These are phyloP conservation scores for Coboldia fuscipes DNA, from an alignment of 1,140 invertebrate species.

Conservation along the genomic window DNA sequence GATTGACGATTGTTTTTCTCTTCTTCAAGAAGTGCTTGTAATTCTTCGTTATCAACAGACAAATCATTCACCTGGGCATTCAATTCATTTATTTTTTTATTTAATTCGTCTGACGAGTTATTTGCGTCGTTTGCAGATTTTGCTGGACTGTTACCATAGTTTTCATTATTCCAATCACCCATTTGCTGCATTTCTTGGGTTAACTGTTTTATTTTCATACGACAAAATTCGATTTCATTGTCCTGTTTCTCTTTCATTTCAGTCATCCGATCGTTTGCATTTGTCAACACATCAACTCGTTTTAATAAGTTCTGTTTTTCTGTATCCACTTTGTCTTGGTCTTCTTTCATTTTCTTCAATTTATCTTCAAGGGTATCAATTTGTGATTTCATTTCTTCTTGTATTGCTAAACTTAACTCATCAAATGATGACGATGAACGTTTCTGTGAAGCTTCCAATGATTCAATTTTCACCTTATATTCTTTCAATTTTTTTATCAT, in stretches of 20 bases:
- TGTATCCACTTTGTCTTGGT: slow-evolving; percentile 29
- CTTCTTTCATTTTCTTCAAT: slow-evolving; percentile 29
- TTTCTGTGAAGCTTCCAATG: slow-evolving; percentile 28
- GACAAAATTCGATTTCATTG: slow-evolving; percentile 40
- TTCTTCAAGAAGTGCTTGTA: slow-evolving; percentile 39
- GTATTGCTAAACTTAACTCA: slow-evolving; percentile 41
- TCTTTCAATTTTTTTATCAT: slow-evolving; percentile 55
- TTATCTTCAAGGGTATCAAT: slow-evolving; percentile 38
- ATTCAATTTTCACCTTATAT: slow-evolving; percentile 39
- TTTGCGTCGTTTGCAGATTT: not conserved
- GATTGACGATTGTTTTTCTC: slow-evolving; percentile 18
- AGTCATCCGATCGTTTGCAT: slow-evolving; percentile 51
- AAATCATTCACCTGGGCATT: slow-evolving; percentile 34
- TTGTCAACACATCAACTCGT: slow-evolving; percentile 46
- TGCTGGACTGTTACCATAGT: slow-evolving; percentile 1
- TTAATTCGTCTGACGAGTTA: slow-evolving; percentile 2
- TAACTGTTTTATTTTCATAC: slow-evolving; percentile 41
- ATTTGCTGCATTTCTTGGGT: slow-evolving; percentile 34
- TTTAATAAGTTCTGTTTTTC: slow-evolving; percentile 46
- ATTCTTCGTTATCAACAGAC: slow-evolving; percentile 43
- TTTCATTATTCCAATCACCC: slow-evolving; percentile 28
- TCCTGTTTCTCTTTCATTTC: slow-evolving; percentile 65
- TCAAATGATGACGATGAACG: slow-evolving; percentile 21
- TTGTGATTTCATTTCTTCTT: slow-evolving; percentile 49
- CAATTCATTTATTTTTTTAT: slow-evolving; percentile 4